A percentile compares a stretch with the other conserved stretches of the same genome.
These are phyloP conservation scores for Acrobasis repandana DNA, from an alignment of 2,888 invertebrate species.

Conservation along the genomic window DNA sequence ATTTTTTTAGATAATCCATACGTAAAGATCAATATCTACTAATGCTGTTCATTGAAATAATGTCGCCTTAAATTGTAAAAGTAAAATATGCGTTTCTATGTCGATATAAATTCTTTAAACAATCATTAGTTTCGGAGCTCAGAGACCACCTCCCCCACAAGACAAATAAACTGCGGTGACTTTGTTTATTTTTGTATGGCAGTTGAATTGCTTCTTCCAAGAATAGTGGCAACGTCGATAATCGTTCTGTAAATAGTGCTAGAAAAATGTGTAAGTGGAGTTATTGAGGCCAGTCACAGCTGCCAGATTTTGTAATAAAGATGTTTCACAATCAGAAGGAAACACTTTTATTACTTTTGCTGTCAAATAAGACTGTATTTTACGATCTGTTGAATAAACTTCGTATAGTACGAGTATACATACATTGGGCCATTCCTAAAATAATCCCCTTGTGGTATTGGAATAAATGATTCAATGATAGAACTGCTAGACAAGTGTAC, in stretches of 20 bases:
- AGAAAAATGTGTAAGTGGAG: slow-evolving; percentile 32
- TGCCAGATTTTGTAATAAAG: background rate
- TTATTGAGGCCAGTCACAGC: slow-evolving; percentile 8
- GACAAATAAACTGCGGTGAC: slow-evolving; percentile 72
- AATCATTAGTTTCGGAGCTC: slow-evolving; percentile 65
- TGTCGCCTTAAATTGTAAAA: slow-evolving; percentile 18
- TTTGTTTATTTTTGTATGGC: slow-evolving; percentile 74
- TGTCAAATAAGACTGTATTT: background rate
- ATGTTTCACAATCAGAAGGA: background rate
- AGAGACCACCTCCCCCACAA: slow-evolving; percentile 61
- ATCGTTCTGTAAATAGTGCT: slow-evolving; percentile 66
- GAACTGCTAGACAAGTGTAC: too few species aligned
- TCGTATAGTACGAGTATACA: too few species aligned
- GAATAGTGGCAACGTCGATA: slow-evolving; percentile 68
- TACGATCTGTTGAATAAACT: background rate
- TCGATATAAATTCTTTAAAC: slow-evolving; percentile 64
- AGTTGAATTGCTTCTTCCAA: slow-evolving; percentile 71
- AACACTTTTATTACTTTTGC: background rate
- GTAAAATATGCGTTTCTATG: slow-evolving; percentile 39
- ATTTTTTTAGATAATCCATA: too few species aligned
- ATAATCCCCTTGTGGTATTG: too few species aligned
- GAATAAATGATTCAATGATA: too few species aligned
- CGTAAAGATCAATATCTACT: too few species aligned
- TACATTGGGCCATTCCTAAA: too few species aligned
- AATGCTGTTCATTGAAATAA: background rate